These are phyloP conservation scores for Drosophila orena DNA, from an alignment of 1,140 invertebrate species.

Conservation along the genomic window DNA sequence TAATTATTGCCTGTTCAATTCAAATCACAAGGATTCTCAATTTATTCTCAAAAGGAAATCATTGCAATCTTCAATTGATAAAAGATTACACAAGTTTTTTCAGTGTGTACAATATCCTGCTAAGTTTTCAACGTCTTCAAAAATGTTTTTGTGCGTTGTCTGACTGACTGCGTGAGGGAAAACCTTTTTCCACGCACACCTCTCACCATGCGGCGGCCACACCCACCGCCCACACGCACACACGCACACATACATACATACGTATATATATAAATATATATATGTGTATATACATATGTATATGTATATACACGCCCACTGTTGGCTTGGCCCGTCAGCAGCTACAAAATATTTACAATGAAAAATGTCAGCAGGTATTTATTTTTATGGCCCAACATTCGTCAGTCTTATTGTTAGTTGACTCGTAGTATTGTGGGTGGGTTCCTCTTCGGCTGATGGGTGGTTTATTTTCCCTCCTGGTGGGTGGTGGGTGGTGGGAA, in stretches of 20 bases:
- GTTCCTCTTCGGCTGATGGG: neutral
- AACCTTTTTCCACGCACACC: conserved; percentile 61
- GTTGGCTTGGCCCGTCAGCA: conserved; percentile 74
- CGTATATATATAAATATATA: neutral
- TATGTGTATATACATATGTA: conserved; percentile 1
- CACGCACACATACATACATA: neutral
- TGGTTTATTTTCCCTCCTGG: neutral
- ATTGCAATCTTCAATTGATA: neutral
- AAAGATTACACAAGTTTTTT: too few relatives aligned
- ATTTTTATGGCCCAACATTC: conserved; percentile 82
- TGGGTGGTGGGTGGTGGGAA: neutral
- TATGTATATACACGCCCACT: conserved; percentile 43
- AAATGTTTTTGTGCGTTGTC: conserved; percentile 41
- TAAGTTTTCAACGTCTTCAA: conserved; percentile 11
- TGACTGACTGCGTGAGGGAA: conserved; percentile 37
- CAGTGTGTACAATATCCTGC: neutral
- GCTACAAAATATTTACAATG: conserved; percentile 83
- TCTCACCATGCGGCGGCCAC: conserved; percentile 39
- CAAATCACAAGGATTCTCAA: too few relatives aligned
- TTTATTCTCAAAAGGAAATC: neutral
- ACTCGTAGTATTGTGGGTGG: conserved; percentile 25
- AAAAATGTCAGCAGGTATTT: conserved; percentile 83
- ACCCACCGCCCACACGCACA: conserved; percentile 35
- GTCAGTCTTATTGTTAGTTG: conserved; percentile 82
- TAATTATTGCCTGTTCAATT: too few relatives aligned